Evolutionary conservation across 2,888 invertebrate species (phyloP).

Genomic region (Elysia crispata): DNA sequence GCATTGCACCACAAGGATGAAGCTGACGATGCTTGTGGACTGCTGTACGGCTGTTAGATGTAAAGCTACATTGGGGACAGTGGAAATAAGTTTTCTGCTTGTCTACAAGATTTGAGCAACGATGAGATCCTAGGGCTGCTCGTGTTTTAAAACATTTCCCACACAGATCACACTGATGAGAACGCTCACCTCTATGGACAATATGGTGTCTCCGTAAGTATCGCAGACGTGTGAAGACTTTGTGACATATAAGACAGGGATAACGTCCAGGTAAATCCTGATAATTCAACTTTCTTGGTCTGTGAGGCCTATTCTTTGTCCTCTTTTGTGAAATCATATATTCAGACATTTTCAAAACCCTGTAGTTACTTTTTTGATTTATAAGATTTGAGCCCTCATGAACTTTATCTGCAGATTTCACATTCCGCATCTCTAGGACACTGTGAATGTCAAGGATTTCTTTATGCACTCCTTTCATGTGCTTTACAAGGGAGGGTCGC

Average conservation of each 20-base stretch:
- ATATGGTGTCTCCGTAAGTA: conserved; percentile 68
- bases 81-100: conserved; percentile 62
- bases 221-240: conserved; percentile 66
- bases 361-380: conserved; percentile 38
- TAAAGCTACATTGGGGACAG: conserved; percentile 74
- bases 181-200: conserved; percentile 63
- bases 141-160: conserved; percentile 72
- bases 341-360: conserved; percentile 69
- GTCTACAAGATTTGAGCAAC: conserved; percentile 48
- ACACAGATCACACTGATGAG: conserved; percentile 69
- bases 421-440: conserved; percentile 51
- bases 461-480: conserved; percentile 67
- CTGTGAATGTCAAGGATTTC: conserved; percentile 61
- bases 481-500: conserved; percentile 62
- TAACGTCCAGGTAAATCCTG: conserved; percentile 69
- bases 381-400: conserved; percentile 24
- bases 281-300: conserved; percentile 61
- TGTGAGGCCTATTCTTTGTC: conserved; percentile 38
- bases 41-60: conserved; percentile 66
- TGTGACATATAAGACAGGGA: conserved; percentile 65
- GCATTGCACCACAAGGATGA: conserved; percentile 69
- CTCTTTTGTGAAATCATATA: conserved; percentile 53
- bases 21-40: conserved; percentile 74
- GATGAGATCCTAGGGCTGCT: conserved; percentile 67
- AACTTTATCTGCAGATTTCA: conserved; percentile 25